Evolutionary conservation across 2,888 invertebrate species (phyloP), one percentile per base, ranked within the genome.

Genomic region (Sepiola atlantica): DNA sequence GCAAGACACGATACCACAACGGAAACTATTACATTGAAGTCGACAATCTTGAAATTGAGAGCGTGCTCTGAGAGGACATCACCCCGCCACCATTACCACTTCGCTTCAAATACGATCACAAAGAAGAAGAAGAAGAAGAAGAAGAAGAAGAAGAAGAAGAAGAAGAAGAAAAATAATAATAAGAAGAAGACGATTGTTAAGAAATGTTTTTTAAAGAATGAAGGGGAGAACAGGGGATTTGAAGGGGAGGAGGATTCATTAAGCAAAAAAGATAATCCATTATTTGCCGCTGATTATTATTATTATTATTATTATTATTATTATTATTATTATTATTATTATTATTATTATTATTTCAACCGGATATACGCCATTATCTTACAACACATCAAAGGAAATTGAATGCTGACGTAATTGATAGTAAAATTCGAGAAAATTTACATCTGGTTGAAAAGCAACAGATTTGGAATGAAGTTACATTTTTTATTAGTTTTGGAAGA

Each of bases 21-120:
- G 96, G 96, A n/a, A 96, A 96, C 93, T 96, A 96, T 94, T 96
- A 96, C 94, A 96, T 96, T n/a, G 96, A 96, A 92, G 96, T 96
- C 77, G 94, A 95, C 77, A 95, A 94, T 91, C 94, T 95, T 91
- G 95, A 95, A 55, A 95, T 95, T 61, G 93, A 93, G 57, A 93
- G 93, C 35, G 93, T 93, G 28, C 93, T 93, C 32, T 93, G 55
- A 92, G 55, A 55, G 28, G 55, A 92, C 35, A 20, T 18, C 10
- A 45, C 18, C 55, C 55, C 20, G n/a, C 28, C 54, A 35, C 45
- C 54, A n/a, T n/a, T 45, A 45, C 35, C 20, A 91, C 54, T 28
- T 24, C 35, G 54, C 35, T 54, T 91, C 14, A 35, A 91, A 20
- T 21, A 92, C 45, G 20, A 55, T 8, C 8, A 92, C 14, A 45